Evolutionary conservation across 1,140 invertebrate species (phyloP).

Genomic region (Dryas iulia): DNA sequence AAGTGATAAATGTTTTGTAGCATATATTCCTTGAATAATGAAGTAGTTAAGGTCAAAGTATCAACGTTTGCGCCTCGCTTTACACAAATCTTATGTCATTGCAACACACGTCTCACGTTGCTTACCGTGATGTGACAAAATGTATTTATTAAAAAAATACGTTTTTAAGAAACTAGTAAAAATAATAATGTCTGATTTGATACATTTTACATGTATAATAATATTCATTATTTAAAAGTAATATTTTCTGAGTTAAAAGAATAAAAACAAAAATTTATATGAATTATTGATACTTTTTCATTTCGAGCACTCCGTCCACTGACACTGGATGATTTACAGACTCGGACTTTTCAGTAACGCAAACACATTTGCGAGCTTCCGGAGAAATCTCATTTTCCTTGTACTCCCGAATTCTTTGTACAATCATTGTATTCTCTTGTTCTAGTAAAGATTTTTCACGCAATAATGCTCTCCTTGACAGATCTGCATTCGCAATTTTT

Average conservation of each 20-base stretch:
- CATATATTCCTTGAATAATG: not conserved
- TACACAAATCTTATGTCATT: constrained; percentile 44
- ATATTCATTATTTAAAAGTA: not conserved
- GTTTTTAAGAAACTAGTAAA: too few species aligned
- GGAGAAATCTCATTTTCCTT: constrained; percentile 41
- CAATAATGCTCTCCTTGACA: constrained; percentile 54
- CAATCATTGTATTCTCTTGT: constrained; percentile 57
- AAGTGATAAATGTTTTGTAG: not conserved
- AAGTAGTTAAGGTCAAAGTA: constrained; percentile 62
- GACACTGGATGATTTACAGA: constrained; percentile 36
- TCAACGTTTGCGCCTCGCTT: constrained; percentile 57
- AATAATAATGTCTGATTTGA: too few species aligned
- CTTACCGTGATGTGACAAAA: constrained; percentile 39
- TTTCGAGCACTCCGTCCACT: constrained; percentile 50
- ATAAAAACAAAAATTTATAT: not conserved
- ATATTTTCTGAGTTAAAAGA: not conserved
- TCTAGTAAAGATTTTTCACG: constrained; percentile 62
- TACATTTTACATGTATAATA: too few species aligned
- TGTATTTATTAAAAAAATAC: constrained; percentile 31
- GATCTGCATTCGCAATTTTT: constrained; percentile 60
- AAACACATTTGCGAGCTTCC: constrained; percentile 47
- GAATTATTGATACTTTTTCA: constrained; percentile 43
- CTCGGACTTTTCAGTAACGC: constrained; percentile 27
- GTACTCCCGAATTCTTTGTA: constrained; percentile 43
- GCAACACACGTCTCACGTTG: constrained; percentile 46